Evolutionary conservation across 2,888 invertebrate species (phyloP), one percentile per base, ranked within the genome.

Genomic region (Malthinus seriepunctatus): DNA sequence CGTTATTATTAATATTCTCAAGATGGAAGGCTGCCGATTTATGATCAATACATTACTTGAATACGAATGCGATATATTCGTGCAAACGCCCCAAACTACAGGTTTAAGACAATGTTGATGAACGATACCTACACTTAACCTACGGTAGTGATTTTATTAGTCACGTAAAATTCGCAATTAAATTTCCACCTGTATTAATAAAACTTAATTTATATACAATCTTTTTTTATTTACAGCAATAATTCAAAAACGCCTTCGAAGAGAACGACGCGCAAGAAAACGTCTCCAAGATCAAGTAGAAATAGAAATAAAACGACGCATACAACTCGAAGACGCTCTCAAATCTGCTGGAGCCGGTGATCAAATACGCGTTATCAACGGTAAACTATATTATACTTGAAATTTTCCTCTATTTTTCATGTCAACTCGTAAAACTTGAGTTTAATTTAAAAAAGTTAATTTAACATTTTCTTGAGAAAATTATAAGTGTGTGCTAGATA

Each of bases 171-270:
- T 52, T 58, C 52, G 48, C 58, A 53, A 52, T 52, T 46, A 38
- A 37, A 46, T 53, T 45, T 12, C 34, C 37, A 23, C 9, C 37
- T 14, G 46, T 38, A 15, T 11, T 38, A 14, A 42, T 54, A 47
- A 46, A 42, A 54, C 46, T 46, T 39, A 46, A 54, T 46, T 8
- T 9, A 1, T 49, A n/a, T n/a, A n/a, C n/a, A n/a, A n/a, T 14
- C 3, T 51, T 9, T 46, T 44, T 46, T 69, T 72, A 71, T 67
- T 84, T 83, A 12, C 86, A 95, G 95, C 90, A 63, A 83, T 91
- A 76, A 93, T 91, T 79, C 94, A 95, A 79, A 95, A 95, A 78
- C 87, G 94, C 63, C 84, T 94, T 81, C 90, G 94, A 83, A 90
- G 92, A 73, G 95, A 95, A 77, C 86, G 90, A 68, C 88, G 91